Base-by-base conservation (phyloP, 2,888 invertebrate genomes). In the Lycaena phlaeas region DNA sequence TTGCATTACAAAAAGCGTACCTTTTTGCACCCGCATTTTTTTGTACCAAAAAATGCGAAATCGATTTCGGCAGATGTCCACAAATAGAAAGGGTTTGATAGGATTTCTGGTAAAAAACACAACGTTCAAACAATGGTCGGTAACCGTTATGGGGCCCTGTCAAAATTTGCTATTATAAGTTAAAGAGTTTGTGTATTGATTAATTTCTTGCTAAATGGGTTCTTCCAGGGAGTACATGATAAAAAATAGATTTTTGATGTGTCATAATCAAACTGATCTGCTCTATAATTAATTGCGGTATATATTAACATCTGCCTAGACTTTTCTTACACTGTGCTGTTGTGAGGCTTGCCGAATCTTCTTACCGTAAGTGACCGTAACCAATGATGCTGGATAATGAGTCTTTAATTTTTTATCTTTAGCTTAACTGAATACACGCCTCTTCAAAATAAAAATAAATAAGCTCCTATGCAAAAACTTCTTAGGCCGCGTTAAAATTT, bases 11-110 rank as follows among this genome's bases (percentile, higher is more conserved):
- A 69, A 64, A 63, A 59, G 50, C 64, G 64, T 45, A 65, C 64
- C 62, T 76, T 78, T 79, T 77, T 79, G 78, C 79, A 68, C 67
- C 76, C 65, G 72, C 53, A 56, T 58, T 73, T 76, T 81, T 79
- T 77, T 65, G 50, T 41, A 43, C 44, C 58, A 75, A 79, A 79
- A 79, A 82, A 79, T 73, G 77, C 74, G 67, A 79, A 81, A 79
- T 77, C 71, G 75, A 78, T 79, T 81, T 78, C 71, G 76, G 79
- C 84, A 84, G 84, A 82, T 84, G 84, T 75, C 78, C 69, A 63
- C 68, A 69, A 68, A 73, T 72, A 75, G 71, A 81, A 79, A 77
- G 77, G 81, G 79, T 82, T 81, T 75, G 71, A 75, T 75, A 57
- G 58, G 56, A 52, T 61, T 64, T 68, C 70, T 52, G 48, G 51